phyloP scores from a whole-genome alignment of 2,888 invertebrate species.

The Hyalella azteca region DNA sequence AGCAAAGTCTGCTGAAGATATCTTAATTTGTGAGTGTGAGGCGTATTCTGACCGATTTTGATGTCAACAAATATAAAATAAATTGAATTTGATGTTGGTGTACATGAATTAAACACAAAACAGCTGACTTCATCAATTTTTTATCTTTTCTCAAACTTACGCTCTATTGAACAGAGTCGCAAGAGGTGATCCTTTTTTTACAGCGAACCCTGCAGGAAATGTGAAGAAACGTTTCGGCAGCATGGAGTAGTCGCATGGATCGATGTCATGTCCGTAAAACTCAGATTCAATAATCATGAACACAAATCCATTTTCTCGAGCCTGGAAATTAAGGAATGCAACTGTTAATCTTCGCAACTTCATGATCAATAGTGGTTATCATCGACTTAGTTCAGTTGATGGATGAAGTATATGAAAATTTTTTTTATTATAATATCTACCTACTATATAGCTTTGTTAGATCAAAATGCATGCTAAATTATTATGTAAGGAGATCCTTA shows the following conservation, averaged over 20 bases:
- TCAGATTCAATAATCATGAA: conserved; percentile 39
- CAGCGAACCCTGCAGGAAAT: conserved; percentile 40
- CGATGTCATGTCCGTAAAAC: not conserved
- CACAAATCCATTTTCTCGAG: conserved; percentile 33
- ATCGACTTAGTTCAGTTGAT: not conserved
- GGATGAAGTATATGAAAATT: not conserved
- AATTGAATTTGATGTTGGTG: not conserved
- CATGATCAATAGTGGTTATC: not conserved
- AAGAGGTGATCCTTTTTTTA: conserved; percentile 42
- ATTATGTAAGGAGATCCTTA: not conserved
- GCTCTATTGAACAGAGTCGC: conserved; percentile 36
- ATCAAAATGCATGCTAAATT: not conserved
- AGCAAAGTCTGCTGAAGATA: not conserved
- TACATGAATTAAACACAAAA: no score
- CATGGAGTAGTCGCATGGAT: conserved; percentile 28
- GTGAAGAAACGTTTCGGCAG: conserved; percentile 38
- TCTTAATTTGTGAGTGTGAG: no score
- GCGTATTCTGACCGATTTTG: not conserved
- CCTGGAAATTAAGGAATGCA: no score
- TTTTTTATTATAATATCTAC: not conserved
- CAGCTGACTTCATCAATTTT: no score
- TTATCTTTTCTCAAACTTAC: conserved; percentile 45
- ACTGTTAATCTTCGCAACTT: no score
- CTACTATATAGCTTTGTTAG: no score
- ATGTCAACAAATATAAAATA: not conserved